A percentile compares a stretch with the other conserved stretches of the same genome.
Conservation (phyloP, 2,888 invertebrate genomes). For the Mythimna vitellina region DNA sequence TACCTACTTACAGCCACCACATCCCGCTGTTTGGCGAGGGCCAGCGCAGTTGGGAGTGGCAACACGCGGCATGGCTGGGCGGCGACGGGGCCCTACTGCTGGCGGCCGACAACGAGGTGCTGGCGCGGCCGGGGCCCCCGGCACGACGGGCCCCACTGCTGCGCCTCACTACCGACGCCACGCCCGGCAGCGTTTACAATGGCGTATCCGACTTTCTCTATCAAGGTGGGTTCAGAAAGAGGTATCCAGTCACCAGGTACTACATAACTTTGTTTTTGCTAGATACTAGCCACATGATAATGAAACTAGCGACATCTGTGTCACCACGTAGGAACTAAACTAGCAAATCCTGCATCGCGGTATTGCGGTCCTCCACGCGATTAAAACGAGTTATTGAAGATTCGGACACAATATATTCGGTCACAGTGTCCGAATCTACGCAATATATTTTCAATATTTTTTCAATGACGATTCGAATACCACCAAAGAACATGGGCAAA, state of each 20-base stretch:
- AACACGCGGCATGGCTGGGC: constrained; percentile 96
- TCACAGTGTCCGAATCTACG: too few relatives aligned
- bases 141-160: constrained; percentile 92
- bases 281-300: too few relatives aligned
- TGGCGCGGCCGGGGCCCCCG: constrained; percentile 94
- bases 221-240: constrained; percentile 92
- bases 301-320: too few relatives aligned
- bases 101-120: constrained; percentile 97
- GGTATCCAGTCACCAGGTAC: background rate
- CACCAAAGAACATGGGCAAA: too few relatives aligned
- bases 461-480: too few relatives aligned
- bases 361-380: too few relatives aligned
- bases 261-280: background rate
- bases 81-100: constrained; percentile 94
- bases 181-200: constrained; percentile 96
- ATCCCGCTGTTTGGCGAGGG: constrained; percentile 95
- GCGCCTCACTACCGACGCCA: constrained; percentile 94
- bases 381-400: too few relatives aligned
- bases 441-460: too few relatives aligned
- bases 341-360: too few relatives aligned
- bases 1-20: constrained; percentile 92
- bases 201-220: constrained; percentile 99
- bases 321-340: too few relatives aligned
- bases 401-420: too few relatives aligned
- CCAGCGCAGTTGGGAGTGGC: constrained; percentile 92